Percentiles rank a stretch among this genome's conserved stretches.
phyloP scores from a whole-genome alignment of 2,888 invertebrate species.

The Proisotoma minuta region DNA sequence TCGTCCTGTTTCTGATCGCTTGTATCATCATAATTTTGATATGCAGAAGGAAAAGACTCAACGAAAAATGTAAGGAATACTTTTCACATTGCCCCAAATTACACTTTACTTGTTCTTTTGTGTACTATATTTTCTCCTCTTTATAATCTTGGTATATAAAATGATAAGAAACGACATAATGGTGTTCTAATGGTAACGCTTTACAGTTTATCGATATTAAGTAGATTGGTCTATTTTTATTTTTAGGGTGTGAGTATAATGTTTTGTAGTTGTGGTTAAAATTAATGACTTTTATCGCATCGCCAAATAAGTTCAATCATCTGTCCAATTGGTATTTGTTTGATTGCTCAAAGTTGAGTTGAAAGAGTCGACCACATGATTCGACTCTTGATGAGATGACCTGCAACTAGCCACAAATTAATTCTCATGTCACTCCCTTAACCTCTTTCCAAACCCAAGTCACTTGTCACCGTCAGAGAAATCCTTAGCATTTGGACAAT shows the following conservation, averaged over 20 bases:
- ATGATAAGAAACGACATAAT: no score
- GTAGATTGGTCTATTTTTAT: no score
- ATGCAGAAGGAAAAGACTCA: slow-evolving; percentile 74
- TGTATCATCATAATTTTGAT: slow-evolving; percentile 77
- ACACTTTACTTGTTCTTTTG: not conserved
- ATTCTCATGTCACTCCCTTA: slow-evolving; percentile 32
- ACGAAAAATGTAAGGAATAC: slow-evolving; percentile 71
- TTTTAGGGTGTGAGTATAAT: no score
- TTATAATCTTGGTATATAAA: no score
- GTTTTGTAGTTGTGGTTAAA: no score
- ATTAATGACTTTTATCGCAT: no score
- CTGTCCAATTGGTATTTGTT: slow-evolving; percentile 8
- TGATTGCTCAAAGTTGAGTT: slow-evolving; percentile 6
- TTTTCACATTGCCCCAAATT: slow-evolving; percentile 1
- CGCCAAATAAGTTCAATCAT: slow-evolving; percentile 1
- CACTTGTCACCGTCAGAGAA: slow-evolving; percentile 16
- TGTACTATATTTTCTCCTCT: slow-evolving; percentile 4
- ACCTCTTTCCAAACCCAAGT: slow-evolving; percentile 13
- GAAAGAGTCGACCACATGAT: not conserved
- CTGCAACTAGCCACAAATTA: slow-evolving; percentile 30
- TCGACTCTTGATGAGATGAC: slow-evolving; percentile 4
- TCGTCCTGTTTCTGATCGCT: slow-evolving; percentile 69
- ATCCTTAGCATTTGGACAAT: slow-evolving; percentile 1
- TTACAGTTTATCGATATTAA: slow-evolving; percentile 2
- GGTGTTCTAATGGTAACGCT: no score